These are phyloP conservation scores for Theocolax elegans DNA, from an alignment of 1,140 invertebrate species.

Conservation along the genomic window DNA sequence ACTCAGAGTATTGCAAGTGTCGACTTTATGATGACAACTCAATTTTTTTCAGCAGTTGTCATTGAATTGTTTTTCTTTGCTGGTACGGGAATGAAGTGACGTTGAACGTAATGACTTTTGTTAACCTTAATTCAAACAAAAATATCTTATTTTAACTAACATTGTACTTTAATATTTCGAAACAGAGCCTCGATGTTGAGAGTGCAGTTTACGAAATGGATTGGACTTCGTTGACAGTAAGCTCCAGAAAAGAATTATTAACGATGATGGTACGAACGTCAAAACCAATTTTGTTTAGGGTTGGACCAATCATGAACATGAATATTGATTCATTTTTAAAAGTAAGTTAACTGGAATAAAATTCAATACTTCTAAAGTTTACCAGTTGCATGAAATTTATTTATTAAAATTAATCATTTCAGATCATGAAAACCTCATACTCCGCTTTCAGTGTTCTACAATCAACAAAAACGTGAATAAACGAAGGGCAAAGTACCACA, in stretches of 20 bases:
- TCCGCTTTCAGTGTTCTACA: slow-evolving; percentile 31
- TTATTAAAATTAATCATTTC: not conserved
- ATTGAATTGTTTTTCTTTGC: slow-evolving; percentile 43
- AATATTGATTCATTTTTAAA: slow-evolving; percentile 34
- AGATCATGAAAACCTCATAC: slow-evolving; percentile 34
- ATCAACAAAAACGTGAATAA: slow-evolving; percentile 14
- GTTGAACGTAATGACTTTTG: slow-evolving; percentile 26
- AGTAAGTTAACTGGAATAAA: not conserved
- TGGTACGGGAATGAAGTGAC: slow-evolving; percentile 41
- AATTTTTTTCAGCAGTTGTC: slow-evolving; percentile 34
- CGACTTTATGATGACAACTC: slow-evolving; percentile 33
- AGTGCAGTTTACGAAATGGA: slow-evolving; percentile 21
- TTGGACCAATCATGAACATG: slow-evolving; percentile 25
- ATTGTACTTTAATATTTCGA: no score
- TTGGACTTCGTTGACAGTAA: slow-evolving; percentile 7
- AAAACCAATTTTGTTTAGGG: slow-evolving; percentile 2
- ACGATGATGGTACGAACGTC: slow-evolving; percentile 19
- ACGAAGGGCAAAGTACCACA: not conserved
- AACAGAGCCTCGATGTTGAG: slow-evolving; percentile 31
- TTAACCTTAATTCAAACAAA: no score
- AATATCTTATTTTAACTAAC: no score
- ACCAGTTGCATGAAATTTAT: no score
- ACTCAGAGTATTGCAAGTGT: slow-evolving; percentile 14
- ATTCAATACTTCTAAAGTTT: no score
- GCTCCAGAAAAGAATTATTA: slow-evolving; percentile 13